These are phyloP conservation scores for Xenopus petersii DNA, from an alignment of 2,797 vertebrate species.

Conservation along the genomic window DNA sequence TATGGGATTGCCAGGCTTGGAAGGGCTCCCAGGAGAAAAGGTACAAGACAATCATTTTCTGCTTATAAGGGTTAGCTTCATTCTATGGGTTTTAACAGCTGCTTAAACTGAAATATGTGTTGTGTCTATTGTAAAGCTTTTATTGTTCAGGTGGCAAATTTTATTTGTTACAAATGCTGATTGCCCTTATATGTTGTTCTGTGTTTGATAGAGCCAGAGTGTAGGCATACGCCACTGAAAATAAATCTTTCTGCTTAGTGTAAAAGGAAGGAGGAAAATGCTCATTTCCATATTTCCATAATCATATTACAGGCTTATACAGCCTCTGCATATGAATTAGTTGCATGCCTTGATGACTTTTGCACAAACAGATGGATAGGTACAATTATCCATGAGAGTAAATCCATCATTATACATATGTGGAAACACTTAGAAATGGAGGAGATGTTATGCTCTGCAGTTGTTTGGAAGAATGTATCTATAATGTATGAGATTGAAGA, in stretches of 20 bases:
- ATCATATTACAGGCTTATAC: slow-evolving; percentile 25
- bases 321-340: slow-evolving; percentile 15
- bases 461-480: neutral
- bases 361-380: slow-evolving; percentile 25
- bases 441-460: slow-evolving; percentile 2
- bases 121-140: neutral
- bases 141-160: slow-evolving; percentile 4
- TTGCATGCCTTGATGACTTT: slow-evolving; percentile 24
- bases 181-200: neutral
- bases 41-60: slow-evolving; percentile 59
- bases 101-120: neutral
- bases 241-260: slow-evolving; percentile 2
- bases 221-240: slow-evolving; percentile 8
- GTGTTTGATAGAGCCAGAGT: slow-evolving; percentile 3
- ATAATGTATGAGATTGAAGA: slow-evolving; percentile 7
- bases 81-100: neutral
- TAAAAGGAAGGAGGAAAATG: slow-evolving; percentile 2
- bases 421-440: slow-evolving; percentile 26
- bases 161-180: neutral
- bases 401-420: slow-evolving; percentile 27
- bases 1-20: slow-evolving; percentile 93
- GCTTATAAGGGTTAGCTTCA: neutral
- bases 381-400: slow-evolving; percentile 31
- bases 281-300: slow-evolving; percentile 35
- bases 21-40: slow-evolving; percentile 93